Conservation (phyloP, 2,113 vertebrate species). For the Numenius arquata region DNA sequence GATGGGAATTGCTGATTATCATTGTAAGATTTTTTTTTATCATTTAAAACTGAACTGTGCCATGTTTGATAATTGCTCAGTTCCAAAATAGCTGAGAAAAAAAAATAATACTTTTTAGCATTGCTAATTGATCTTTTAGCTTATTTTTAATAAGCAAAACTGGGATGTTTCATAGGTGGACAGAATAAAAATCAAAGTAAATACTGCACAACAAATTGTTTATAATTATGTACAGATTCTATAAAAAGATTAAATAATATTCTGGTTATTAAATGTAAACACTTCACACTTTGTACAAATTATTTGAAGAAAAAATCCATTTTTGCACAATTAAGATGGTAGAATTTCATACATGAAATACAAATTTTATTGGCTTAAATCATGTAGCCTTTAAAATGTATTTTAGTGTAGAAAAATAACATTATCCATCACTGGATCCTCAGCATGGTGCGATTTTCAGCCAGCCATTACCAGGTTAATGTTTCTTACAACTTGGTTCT, state of each 20-base stretch:
- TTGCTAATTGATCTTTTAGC: slow-evolving; percentile 31
- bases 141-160: slow-evolving; percentile 29
- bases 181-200: slow-evolving; percentile 36
- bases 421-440: neutral
- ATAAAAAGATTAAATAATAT: slow-evolving; percentile 46
- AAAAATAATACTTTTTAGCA: neutral
- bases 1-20: slow-evolving; percentile 4
- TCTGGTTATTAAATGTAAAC: slow-evolving; percentile 37
- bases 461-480: slow-evolving; percentile 17
- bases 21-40: neutral
- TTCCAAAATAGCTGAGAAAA: slow-evolving; percentile 14
- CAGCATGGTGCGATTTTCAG: slow-evolving; percentile 16
- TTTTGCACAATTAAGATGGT: slow-evolving; percentile 13
- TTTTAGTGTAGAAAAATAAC: slow-evolving; percentile 25
- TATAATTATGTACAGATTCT: neutral
- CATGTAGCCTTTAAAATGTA: neutral
- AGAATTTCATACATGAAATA: slow-evolving; percentile 14
- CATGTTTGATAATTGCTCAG: slow-evolving; percentile 16
- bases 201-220: slow-evolving; percentile 40
- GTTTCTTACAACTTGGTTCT: slow-evolving; percentile 31
- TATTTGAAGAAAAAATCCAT: slow-evolving; percentile 32
- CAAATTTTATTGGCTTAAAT: slow-evolving; percentile 11
- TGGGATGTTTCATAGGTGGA: slow-evolving; percentile 15
- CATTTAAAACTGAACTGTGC: neutral
- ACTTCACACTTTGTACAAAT: neutral